These are phyloP conservation scores for Actinia equina DNA, from an alignment of 64 coral and sea anemone genomes.

Conservation along the genomic window DNA sequence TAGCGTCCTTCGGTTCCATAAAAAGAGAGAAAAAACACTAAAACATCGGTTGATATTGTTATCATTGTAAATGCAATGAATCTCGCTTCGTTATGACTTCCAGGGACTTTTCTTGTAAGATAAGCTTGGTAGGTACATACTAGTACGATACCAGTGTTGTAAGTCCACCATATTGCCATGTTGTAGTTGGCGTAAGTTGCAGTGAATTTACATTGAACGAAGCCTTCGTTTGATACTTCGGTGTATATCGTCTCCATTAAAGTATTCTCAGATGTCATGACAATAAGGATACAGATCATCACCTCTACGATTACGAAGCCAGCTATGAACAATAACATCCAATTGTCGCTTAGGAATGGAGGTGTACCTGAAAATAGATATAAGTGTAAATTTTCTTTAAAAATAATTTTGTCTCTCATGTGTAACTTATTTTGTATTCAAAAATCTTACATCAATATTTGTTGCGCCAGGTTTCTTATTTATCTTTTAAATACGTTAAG, in stretches of 20 bases:
- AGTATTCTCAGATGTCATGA: slow-evolving; percentile 27
- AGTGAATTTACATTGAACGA: slow-evolving; percentile 60
- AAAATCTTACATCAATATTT: no score
- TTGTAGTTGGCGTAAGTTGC: slow-evolving; percentile 56
- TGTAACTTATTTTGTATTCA: no score
- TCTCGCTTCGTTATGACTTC: slow-evolving; percentile 90
- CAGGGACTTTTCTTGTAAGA: slow-evolving; percentile 75
- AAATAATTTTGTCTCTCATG: no score
- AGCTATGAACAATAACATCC: slow-evolving; percentile 65
- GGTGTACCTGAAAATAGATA: slow-evolving; percentile 47
- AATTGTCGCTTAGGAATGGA: slow-evolving; percentile 65
- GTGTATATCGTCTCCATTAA: slow-evolving; percentile 59
- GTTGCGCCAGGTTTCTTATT: no score
- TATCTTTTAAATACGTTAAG: no score
- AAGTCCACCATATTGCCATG: slow-evolving; percentile 78
- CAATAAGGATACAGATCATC: slow-evolving; percentile 34
- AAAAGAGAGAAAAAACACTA: slow-evolving; percentile 78
- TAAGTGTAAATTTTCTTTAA: no score
- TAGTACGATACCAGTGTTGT: slow-evolving; percentile 68
- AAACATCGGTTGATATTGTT: slow-evolving; percentile 70
- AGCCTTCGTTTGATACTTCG: slow-evolving; percentile 35
- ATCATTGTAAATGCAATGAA: slow-evolving; percentile 97
- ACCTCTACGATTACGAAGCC: slow-evolving; percentile 52
- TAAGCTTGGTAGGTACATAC: slow-evolving; percentile 92
- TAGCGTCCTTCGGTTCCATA: slow-evolving; percentile 69